Evolutionary conservation across 1,140 invertebrate species (phyloP).

Genomic region (Drosophila pseudoananassae): DNA sequence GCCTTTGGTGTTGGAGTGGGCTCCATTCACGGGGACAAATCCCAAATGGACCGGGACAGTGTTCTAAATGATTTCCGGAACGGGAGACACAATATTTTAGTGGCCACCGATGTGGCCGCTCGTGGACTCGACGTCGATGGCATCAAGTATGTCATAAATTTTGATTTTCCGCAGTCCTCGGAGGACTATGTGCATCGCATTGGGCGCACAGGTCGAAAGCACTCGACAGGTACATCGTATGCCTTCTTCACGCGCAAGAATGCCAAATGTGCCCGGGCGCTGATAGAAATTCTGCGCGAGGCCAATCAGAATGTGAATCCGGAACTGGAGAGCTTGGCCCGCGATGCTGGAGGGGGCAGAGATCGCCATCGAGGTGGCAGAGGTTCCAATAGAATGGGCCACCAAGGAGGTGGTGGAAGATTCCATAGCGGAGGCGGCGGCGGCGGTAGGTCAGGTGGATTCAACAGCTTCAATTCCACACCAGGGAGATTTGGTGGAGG

Average conservation of each 20-base stretch:
- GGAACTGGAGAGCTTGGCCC: slow-evolving; percentile 87
- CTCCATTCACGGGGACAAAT: slow-evolving; percentile 91
- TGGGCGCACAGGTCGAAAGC: slow-evolving; percentile 94
- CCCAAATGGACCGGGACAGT: slow-evolving; percentile 97
- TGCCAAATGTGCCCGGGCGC: slow-evolving; percentile 90
- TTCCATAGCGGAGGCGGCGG: slow-evolving; percentile 12
- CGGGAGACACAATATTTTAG: slow-evolving; percentile 94
- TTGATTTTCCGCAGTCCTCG: slow-evolving; percentile 98
- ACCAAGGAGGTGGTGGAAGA: slow-evolving; percentile 20
- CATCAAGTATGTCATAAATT: slow-evolving; percentile 99
- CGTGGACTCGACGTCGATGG: slow-evolving; percentile 98
- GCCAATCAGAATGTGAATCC: slow-evolving; percentile 89
- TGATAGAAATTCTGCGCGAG: slow-evolving; percentile 95
- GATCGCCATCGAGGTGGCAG: slow-evolving; percentile 52
- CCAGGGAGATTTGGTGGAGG: slow-evolving; percentile 4
- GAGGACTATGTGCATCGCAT: slow-evolving; percentile 99
- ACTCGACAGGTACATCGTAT: slow-evolving; percentile 72
- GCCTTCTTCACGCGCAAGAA: slow-evolving; percentile 77
- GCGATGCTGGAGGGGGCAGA: slow-evolving; percentile 34
- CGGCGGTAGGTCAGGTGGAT: slow-evolving; percentile 18
- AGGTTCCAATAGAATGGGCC: slow-evolving; percentile 5
- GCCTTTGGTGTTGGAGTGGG: slow-evolving; percentile 95
- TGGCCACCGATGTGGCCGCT: slow-evolving; percentile 99
- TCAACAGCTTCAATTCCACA: slow-evolving; percentile 11
- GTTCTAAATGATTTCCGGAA: slow-evolving; percentile 96